These are phyloP conservation scores for Zapus hudsonius DNA, from an alignment of 2,113 vertebrate genomes.

Conservation along the genomic window DNA sequence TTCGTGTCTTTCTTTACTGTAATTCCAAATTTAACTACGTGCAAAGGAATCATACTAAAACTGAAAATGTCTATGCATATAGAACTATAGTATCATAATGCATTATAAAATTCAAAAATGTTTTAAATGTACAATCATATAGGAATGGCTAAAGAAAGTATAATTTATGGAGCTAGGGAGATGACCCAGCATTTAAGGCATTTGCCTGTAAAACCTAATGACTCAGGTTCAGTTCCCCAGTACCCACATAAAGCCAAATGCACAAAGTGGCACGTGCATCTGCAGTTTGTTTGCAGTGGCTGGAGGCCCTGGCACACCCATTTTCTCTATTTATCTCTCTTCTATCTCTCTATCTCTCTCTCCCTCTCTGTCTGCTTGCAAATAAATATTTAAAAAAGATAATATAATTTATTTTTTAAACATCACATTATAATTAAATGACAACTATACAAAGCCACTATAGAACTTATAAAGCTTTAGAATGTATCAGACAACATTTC, in stretches of 20 bases:
- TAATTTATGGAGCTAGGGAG: too few relatives aligned
- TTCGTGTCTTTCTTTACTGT: conserved; percentile 28
- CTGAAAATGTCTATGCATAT: not conserved
- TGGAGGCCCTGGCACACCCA: too few relatives aligned
- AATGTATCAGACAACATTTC: not conserved
- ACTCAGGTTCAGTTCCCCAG: too few relatives aligned
- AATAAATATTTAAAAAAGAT: too few relatives aligned
- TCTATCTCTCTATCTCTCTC: too few relatives aligned
- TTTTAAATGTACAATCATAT: not conserved
- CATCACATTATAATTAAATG: not conserved
- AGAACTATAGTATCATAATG: conserved; percentile 21
- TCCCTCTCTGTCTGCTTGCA: too few relatives aligned
- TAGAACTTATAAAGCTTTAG: not conserved
- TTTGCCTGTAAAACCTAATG: too few relatives aligned
- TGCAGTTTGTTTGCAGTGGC: too few relatives aligned
- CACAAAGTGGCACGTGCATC: too few relatives aligned
- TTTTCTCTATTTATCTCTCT: too few relatives aligned
- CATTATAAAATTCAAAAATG: conserved; percentile 2
- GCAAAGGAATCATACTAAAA: conserved; percentile 48
- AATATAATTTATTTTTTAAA: conserved; percentile 32
- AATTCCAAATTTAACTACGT: conserved; percentile 61
- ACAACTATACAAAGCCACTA: not conserved
- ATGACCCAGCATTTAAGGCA: too few relatives aligned
- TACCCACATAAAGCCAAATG: too few relatives aligned
- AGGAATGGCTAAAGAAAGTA: conserved; percentile 12